Evolutionary conservation across 2,113 vertebrate species (phyloP).

Genomic region (Glaucidium brasilianum): DNA sequence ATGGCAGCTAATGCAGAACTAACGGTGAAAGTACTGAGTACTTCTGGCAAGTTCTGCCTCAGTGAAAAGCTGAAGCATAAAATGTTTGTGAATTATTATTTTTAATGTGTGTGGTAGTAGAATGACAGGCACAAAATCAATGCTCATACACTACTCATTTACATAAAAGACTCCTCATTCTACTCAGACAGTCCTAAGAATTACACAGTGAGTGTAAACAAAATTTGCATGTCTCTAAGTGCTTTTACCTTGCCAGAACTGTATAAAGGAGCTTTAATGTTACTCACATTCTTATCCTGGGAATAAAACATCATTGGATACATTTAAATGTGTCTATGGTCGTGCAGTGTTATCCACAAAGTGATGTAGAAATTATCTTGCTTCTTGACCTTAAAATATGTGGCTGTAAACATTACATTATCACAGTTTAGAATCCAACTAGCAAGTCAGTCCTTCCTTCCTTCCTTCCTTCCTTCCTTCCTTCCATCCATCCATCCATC

Average conservation of each 20-base stretch:
- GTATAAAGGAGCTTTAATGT: not conserved
- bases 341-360: not conserved
- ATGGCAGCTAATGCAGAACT: constrained; percentile 51
- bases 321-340: not conserved
- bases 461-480: not conserved
- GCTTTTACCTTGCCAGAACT: not conserved
- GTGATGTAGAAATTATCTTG: not conserved
- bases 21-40: not conserved
- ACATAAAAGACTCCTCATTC: not conserved
- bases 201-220: not conserved
- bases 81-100: not conserved
- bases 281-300: not conserved
- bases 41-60: constrained; percentile 14
- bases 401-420: not conserved
- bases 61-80: not conserved
- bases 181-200: not conserved
- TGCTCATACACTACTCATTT: not conserved
- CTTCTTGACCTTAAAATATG: not conserved
- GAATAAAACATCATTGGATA: not conserved
- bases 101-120: not conserved
- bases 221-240: not conserved
- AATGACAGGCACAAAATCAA: not conserved
- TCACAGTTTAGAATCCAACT: not conserved
- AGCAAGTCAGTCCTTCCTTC: not conserved
- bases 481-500: not conserved